These are phyloP conservation scores for Himalopsyche phryganea DNA, from an alignment of 1,140 invertebrate species.

Conservation along the genomic window DNA sequence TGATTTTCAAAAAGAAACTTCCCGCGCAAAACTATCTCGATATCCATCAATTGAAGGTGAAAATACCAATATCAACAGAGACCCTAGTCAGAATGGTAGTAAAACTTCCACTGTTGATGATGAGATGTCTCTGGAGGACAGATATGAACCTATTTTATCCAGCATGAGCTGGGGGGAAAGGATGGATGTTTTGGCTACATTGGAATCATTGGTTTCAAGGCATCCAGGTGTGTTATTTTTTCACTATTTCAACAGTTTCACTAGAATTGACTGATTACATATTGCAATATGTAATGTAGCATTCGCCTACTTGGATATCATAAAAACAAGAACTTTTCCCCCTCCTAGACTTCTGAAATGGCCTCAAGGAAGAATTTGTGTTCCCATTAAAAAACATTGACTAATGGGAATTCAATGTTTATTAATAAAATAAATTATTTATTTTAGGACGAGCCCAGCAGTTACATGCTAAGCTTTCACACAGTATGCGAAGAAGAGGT, in stretches of 20 bases:
- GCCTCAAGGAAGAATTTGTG: no score
- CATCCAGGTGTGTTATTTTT: conserved; percentile 58
- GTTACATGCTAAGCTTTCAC: conserved; percentile 89
- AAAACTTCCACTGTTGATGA: conserved; percentile 38
- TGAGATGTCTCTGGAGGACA: conserved; percentile 53
- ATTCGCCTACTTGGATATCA: background rate
- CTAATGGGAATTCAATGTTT: no score
- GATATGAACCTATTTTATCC: conserved; percentile 70
- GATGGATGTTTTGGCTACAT: conserved; percentile 70
- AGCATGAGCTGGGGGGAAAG: conserved; percentile 77
- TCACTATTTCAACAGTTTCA: no score
- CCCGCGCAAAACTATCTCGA: conserved; percentile 12
- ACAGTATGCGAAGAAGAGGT: conserved; percentile 76
- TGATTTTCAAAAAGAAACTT: conserved; percentile 3
- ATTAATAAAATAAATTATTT: no score
- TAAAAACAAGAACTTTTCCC: background rate
- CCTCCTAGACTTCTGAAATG: no score
- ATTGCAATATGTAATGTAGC: background rate
- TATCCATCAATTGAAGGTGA: background rate
- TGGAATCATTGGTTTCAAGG: conserved; percentile 73
- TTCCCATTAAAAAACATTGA: no score
- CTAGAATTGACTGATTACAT: background rate
- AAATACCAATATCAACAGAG: conserved; percentile 35
- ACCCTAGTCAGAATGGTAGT: conserved; percentile 7
- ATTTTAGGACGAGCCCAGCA: conserved; percentile 75